Conservation (phyloP, 2,113 vertebrate genomes). For the Ciconia boyciana region DNA sequence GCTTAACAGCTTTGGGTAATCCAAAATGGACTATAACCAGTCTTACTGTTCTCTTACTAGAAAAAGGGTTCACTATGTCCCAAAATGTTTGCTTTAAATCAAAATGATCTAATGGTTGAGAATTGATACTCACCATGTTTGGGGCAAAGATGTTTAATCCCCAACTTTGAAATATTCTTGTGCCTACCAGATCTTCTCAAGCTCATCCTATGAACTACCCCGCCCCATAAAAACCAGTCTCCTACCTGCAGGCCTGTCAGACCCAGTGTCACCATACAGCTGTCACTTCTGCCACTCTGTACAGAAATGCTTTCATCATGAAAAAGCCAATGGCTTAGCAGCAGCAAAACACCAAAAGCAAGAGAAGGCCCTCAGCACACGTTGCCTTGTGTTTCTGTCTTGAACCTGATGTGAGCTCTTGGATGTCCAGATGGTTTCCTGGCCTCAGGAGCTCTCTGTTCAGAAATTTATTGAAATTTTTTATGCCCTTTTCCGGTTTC, state of each 20-base stretch:
- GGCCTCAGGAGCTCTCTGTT: background rate
- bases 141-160: background rate
- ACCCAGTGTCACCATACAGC: background rate
- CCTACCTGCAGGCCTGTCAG: background rate
- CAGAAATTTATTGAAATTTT: background rate
- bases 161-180: background rate
- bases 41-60: background rate
- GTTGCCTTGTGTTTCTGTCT: background rate
- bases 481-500: background rate
- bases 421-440: background rate
- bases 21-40: background rate
- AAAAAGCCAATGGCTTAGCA: background rate
- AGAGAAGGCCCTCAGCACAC: background rate
- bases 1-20: background rate
- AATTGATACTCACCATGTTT: background rate
- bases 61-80: background rate
- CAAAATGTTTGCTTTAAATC: background rate
- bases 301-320: background rate
- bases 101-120: background rate
- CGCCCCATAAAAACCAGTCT: rapidly evolving
- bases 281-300: background rate
- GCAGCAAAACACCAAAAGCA: background rate
- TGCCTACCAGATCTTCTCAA: background rate
- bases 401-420: background rate
- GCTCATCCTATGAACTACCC: background rate